Percentiles rank a stretch among this genome's conserved stretches.
phyloP scores from a whole-genome alignment of 2,888 invertebrate species.

The Baronia brevicornis region DNA sequence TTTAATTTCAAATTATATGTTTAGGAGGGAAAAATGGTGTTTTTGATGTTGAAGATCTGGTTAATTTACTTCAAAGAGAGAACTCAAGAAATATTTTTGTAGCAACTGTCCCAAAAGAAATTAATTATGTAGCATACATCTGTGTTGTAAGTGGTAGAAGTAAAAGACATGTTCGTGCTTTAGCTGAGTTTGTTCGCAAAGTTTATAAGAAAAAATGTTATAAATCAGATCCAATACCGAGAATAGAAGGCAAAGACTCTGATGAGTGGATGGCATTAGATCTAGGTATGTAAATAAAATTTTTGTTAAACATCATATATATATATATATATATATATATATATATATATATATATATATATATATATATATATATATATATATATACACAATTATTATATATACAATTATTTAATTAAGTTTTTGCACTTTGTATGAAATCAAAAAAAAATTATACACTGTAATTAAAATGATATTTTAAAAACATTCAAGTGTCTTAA shows the following conservation, averaged over 20 bases:
- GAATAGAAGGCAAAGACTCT: constrained; percentile 84
- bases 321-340: too few relatives aligned
- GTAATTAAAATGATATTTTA: too few relatives aligned
- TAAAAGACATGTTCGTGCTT: constrained; percentile 81
- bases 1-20: too few relatives aligned
- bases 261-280: constrained; percentile 93
- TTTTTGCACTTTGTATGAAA: too few relatives aligned
- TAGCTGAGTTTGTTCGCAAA: constrained; percentile 84
- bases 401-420: too few relatives aligned
- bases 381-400: too few relatives aligned
- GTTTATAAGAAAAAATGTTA: constrained; percentile 83
- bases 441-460: too few relatives aligned
- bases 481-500: too few relatives aligned
- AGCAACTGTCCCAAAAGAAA: constrained; percentile 81
- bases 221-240: constrained; percentile 79
- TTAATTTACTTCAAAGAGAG: constrained; percentile 83
- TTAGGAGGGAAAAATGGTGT: constrained; percentile 89
- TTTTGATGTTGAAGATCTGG: constrained; percentile 90
- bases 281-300: constrained; percentile 77
- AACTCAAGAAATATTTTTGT: constrained; percentile 89
- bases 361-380: too few relatives aligned
- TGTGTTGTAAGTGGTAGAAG: constrained; percentile 87
- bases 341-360: too few relatives aligned
- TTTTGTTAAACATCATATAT: not conserved
- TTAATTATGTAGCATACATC: constrained; percentile 89